Percentiles rank a stretch among this genome's conserved stretches.
Conservation (phyloP, 2,113 vertebrate species). For the Ursus arctos region DNA sequence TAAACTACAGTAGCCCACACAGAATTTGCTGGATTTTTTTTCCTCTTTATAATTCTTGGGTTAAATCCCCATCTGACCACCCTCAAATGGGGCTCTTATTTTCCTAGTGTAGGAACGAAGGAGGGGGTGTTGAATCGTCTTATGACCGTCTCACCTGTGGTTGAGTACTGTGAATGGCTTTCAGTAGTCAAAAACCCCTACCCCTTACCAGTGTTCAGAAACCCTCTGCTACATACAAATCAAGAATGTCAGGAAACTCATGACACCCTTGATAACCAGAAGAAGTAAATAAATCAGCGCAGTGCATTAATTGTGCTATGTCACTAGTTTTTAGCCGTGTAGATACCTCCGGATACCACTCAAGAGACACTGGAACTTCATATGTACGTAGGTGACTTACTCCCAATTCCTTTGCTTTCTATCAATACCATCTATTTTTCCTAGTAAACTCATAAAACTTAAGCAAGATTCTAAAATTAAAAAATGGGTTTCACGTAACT, state of each 20-base stretch:
- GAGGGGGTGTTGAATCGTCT: not conserved
- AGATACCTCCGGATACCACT: not conserved
- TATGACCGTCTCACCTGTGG: not conserved
- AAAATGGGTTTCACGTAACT: not conserved
- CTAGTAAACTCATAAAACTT: not conserved
- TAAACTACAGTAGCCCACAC: not conserved
- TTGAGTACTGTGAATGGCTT: not conserved
- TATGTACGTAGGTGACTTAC: not conserved
- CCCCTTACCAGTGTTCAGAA: not conserved
- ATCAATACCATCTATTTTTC: not conserved
- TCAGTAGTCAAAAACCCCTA: not conserved
- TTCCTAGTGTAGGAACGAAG: not conserved
- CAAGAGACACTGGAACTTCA: not conserved
- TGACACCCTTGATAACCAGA: not conserved
- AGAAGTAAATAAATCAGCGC: not conserved
- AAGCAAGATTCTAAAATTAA: not conserved
- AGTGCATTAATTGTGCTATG: not conserved
- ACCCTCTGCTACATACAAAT: not conserved
- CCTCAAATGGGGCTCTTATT: not conserved
- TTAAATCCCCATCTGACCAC: not conserved
- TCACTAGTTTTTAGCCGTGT: not conserved
- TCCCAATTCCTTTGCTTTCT: not conserved
- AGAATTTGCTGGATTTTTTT: not conserved
- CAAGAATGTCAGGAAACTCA: not conserved
- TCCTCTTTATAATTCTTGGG: not conserved